phyloP scores from a whole-genome alignment of 2,113 vertebrate species.

The Oceanodroma tethys region DNA sequence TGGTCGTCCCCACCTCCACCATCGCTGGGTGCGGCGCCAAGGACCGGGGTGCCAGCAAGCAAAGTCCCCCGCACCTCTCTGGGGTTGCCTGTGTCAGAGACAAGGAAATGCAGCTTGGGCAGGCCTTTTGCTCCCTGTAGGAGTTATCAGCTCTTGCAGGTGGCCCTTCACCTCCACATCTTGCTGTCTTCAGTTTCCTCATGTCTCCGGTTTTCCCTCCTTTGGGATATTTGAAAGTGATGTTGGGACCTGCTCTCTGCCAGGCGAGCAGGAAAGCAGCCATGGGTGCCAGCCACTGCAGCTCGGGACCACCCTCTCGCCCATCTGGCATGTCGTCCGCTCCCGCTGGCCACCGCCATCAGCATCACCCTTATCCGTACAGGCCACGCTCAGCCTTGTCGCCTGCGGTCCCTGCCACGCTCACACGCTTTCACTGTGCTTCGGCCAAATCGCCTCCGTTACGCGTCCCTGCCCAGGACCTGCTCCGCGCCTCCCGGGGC shows the following conservation, averaged over 20 bases:
- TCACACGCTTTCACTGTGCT: not conserved
- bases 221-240: not conserved
- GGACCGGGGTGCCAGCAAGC: rapidly evolving
- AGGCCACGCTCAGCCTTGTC: not conserved
- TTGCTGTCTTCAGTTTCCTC: not conserved
- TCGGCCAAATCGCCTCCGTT: rapidly evolving
- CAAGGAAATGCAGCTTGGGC: not conserved
- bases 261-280: not conserved
- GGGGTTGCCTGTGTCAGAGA: not conserved
- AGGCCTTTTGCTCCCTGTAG: not conserved
- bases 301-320: not conserved
- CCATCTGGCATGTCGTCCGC: rapidly evolving
- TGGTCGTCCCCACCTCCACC: rapidly evolving
- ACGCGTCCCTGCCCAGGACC: not conserved
- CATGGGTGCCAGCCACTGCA: not conserved
- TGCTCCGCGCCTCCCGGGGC: rapidly evolving
- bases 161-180: not conserved
- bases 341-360: rapidly evolving
- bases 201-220: not conserved
- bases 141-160: not conserved
- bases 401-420: not conserved
- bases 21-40: not conserved
- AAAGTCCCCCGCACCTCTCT: rapidly evolving
- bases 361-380: not conserved
- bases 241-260: not conserved